A percentile compares a stretch with the other conserved stretches of the same genome.
Conservation (phyloP, 2,888 invertebrate genomes). For the Caenorhabditis sp. region DNA sequence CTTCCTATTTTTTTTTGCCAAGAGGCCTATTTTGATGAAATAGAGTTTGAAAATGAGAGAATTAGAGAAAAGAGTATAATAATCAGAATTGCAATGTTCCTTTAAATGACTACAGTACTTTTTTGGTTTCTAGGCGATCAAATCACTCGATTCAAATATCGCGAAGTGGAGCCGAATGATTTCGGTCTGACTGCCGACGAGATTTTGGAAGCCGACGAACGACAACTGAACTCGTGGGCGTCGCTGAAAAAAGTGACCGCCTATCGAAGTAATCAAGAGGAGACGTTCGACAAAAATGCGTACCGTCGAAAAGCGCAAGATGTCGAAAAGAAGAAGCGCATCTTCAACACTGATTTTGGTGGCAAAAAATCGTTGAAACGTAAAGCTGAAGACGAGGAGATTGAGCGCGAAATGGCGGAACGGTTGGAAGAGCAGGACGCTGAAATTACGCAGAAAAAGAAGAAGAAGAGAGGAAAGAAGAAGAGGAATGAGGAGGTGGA, state of each 20-base stretch:
- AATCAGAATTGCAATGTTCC: too few species aligned
- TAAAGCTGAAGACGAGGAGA: conserved; percentile 28
- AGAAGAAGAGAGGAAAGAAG: conserved; percentile 40
- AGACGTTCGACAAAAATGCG: conserved; percentile 81
- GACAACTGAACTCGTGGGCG: conserved; percentile 93
- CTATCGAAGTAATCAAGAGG: conserved; percentile 78
- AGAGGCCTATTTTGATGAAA: too few species aligned
- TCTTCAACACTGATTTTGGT: conserved; percentile 74
- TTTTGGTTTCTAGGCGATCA: conserved; percentile 75
- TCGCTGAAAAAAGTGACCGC: conserved; percentile 80
- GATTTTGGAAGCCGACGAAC: conserved; percentile 90
- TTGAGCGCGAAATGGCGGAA: conserved; percentile 13
- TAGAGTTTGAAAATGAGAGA: too few species aligned
- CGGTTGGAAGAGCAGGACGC: conserved; percentile 3
- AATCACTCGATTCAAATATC: conserved; percentile 89
- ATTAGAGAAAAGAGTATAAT: too few species aligned
- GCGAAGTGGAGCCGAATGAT: conserved; percentile 84
- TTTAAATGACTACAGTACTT: too few species aligned
- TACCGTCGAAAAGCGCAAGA: conserved; percentile 82
- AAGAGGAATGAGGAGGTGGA: conserved; percentile 7
- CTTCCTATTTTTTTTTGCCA: too few species aligned
- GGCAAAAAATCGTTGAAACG: conserved; percentile 40
- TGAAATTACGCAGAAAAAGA: conserved; percentile 15
- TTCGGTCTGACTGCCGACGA: conserved; percentile 90
- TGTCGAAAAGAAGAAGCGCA: conserved; percentile 80